These are phyloP conservation scores for Opisthograptis luteolata DNA, from an alignment of 2,888 invertebrate genomes.

Conservation along the genomic window DNA sequence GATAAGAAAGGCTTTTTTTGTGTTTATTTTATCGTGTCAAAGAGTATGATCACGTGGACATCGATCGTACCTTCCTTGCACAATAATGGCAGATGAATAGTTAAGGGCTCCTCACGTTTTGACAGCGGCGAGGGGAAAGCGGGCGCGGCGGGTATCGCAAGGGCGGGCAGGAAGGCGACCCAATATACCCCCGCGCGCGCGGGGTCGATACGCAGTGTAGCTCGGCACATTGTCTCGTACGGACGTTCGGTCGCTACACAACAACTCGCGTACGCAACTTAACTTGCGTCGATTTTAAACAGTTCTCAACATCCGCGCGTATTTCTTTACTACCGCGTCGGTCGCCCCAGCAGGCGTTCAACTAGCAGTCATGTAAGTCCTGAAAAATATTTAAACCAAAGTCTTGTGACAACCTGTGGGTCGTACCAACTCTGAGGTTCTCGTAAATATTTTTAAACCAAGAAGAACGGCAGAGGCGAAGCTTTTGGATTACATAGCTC, in stretches of 20 bases:
- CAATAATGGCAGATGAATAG: slow-evolving; percentile 52
- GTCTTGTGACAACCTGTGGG: slow-evolving; percentile 17
- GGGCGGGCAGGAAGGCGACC: slow-evolving; percentile 48
- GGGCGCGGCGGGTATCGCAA: slow-evolving; percentile 59
- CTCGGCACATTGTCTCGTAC: slow-evolving; percentile 49
- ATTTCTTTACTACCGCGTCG: slow-evolving; percentile 7
- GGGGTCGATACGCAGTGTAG: slow-evolving; percentile 79
- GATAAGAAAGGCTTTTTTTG: too few species aligned
- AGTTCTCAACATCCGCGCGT: slow-evolving; percentile 1
- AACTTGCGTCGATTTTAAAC: slow-evolving; percentile 33
- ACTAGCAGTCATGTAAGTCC: slow-evolving; percentile 18
- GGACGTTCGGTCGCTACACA: slow-evolving; percentile 48
- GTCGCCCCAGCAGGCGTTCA: background rate
- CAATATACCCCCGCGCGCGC: slow-evolving; percentile 55
- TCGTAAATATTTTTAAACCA: slow-evolving; percentile 2
- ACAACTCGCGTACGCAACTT: slow-evolving; percentile 42
- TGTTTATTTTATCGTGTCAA: slow-evolving; percentile 1
- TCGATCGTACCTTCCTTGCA: slow-evolving; percentile 54
- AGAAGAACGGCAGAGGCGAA: background rate
- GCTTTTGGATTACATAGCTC: slow-evolving; percentile 3
- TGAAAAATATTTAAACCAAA: background rate
- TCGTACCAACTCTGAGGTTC: slow-evolving; percentile 3
- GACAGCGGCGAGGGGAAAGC: slow-evolving; percentile 69
- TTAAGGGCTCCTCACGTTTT: slow-evolving; percentile 17
- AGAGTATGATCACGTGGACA: slow-evolving; percentile 41